Percentiles rank a stretch among this genome's conserved stretches.
Evolutionary conservation across 2,113 vertebrate species (phyloP).

Genomic region (Empidonax alnorum): DNA sequence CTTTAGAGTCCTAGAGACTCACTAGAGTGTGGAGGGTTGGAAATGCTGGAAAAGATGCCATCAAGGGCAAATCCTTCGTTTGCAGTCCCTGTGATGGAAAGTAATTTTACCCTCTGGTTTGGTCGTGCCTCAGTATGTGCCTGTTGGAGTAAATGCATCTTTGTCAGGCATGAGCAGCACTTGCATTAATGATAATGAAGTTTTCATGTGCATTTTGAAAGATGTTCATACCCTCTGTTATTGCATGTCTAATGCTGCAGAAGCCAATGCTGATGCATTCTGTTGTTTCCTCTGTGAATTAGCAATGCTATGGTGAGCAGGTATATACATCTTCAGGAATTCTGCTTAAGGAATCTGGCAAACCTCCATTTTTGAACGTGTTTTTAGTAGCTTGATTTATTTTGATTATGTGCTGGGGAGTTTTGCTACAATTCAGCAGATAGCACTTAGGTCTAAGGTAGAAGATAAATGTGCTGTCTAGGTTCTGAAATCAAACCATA

Average conservation of each 20-base stretch:
- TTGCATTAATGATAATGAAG: background rate
- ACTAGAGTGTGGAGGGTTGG: background rate
- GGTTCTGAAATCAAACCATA: background rate
- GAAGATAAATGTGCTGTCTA: background rate
- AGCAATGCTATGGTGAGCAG: background rate
- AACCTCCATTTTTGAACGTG: fast-evolving
- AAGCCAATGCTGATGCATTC: background rate
- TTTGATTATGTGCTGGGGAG: background rate
- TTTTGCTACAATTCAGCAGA: background rate
- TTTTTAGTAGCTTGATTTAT: background rate
- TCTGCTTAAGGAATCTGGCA: background rate
- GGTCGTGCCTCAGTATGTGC: background rate
- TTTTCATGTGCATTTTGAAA: background rate
- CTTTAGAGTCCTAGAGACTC: background rate
- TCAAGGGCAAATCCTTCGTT: background rate
- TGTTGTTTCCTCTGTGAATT: background rate
- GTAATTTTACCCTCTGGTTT: background rate
- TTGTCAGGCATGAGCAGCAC: background rate
- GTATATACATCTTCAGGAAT: background rate
- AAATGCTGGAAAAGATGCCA: background rate
- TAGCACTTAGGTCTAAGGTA: background rate
- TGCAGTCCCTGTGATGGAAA: background rate
- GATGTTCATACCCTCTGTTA: background rate
- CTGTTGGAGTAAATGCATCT: background rate
- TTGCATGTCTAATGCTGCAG: background rate